A percentile compares a stretch with the other conserved stretches of the same genome.
Evolutionary conservation across 1,140 invertebrate species (phyloP).

Genomic region (Megalopta genalis): DNA sequence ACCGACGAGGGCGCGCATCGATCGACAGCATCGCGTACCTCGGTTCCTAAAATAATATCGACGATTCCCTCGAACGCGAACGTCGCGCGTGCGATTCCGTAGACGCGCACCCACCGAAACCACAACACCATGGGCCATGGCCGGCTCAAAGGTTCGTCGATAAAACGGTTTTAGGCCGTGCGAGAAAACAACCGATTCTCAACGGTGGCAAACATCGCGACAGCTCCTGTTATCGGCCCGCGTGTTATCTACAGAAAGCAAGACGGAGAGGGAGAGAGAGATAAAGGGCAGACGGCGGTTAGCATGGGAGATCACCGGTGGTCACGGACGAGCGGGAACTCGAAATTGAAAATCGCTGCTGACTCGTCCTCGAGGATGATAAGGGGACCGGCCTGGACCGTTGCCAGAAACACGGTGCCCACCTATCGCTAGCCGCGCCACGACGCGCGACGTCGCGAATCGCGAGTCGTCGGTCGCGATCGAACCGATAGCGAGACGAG

Average conservation of each 20-base stretch:
- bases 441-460: background rate
- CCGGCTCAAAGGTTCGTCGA: conserved; percentile 36
- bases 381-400: conserved; percentile 32
- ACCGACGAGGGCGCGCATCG: too few species aligned
- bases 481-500: background rate
- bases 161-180: conserved; percentile 34
- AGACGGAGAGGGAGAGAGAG: too few species aligned
- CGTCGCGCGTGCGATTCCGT: conserved; percentile 4
- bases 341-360: conserved; percentile 50
- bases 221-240: conserved; percentile 10
- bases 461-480: background rate
- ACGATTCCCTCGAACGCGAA: background rate
- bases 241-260: too few species aligned
- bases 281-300: too few species aligned
- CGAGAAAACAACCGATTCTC: background rate
- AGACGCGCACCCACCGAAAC: background rate
- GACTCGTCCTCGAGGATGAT: conserved; percentile 26
- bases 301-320: background rate
- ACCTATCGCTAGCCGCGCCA: too few species aligned
- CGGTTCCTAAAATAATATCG: too few species aligned
- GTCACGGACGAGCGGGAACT: conserved; percentile 12
- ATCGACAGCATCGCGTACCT: too few species aligned
- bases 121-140: too few species aligned
- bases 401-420: conserved; percentile 23
- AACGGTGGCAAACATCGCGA: background rate